Evolutionary conservation across 2,888 invertebrate species (phyloP), one percentile per base, ranked within the genome.

Genomic region (Tetramorium bicarinatum): DNA sequence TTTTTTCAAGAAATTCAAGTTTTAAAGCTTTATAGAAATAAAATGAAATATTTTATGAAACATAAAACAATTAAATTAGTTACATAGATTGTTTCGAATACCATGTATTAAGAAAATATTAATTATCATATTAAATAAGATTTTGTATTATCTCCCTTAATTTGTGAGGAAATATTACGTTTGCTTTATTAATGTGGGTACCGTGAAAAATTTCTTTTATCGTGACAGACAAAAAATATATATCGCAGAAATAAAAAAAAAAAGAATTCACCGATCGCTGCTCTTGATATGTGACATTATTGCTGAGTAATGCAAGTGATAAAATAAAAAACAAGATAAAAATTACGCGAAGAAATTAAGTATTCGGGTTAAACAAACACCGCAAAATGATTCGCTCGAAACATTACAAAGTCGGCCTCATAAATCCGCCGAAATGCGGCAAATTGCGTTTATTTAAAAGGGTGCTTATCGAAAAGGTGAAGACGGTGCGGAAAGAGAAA

Each of bases 391-490:
- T 77, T 47, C 6, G 8, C 4, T 44, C 7, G n/a, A 15, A 77
- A 44, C 11, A 41, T 2, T 25, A 11, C 15, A 38, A 52, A 52
- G 9, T 64, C 13, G 4, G 3, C 2, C 41, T n/a, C 41, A 44
- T 56, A 56, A 67, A 67, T 56, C 29, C n/a, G 18, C 29, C 29
- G 34, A 77, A 44, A 54, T 29, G 38, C 8, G n/a, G 18, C 2
- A 13, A 66, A 44, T 56, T 56, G 9, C 9, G 1, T 56, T 67
- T 77, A n/a, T 44, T 67, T 67, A 67, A 67, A 77, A 67, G 41
- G 6, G 34, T 3, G 18, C 6, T 29, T 3, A n/a, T 44, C 29
- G n/a, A 15, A 66, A n/a, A 64, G 52, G 13, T 41, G 56, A 44
- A 66, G 38, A 25, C 38, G 7, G 4, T 38, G 0, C 8, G 15